These are phyloP conservation scores for Ennomos erosarius DNA, from an alignment of 2,888 invertebrate species.

Conservation along the genomic window DNA sequence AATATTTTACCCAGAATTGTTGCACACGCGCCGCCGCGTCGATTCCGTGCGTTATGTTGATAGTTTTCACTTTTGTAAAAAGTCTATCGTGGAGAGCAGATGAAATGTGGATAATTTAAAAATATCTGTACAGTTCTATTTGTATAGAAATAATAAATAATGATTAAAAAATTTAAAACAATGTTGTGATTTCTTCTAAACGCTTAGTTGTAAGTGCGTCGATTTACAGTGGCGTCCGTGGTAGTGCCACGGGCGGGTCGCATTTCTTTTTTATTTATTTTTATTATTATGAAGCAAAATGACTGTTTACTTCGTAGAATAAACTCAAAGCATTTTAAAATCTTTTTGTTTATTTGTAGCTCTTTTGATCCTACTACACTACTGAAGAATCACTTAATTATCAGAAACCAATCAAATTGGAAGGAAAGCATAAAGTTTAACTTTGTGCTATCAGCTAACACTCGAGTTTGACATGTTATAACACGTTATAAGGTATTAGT, in stretches of 20 bases:
- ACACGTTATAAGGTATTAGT: too few relatives aligned
- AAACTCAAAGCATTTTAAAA: constrained; percentile 74
- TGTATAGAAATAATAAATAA: constrained; percentile 87
- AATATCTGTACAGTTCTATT: constrained; percentile 86
- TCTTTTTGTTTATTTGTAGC: constrained; percentile 69
- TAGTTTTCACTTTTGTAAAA: constrained; percentile 87
- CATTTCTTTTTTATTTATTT: constrained; percentile 77
- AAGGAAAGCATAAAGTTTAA: too few relatives aligned
- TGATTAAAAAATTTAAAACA: constrained; percentile 81
- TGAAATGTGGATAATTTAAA: constrained; percentile 84
- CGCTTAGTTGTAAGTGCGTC: constrained; percentile 69
- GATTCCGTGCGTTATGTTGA: constrained; percentile 81
- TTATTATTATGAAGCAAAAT: constrained; percentile 73
- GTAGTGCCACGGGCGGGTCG: constrained; percentile 51
- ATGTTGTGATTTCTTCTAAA: constrained; percentile 81
- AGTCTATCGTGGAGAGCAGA: constrained; percentile 81
- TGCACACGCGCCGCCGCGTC: constrained; percentile 47
- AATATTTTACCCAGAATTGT: constrained; percentile 37
- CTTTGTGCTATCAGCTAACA: too few relatives aligned
- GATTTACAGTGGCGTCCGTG: constrained; percentile 43
- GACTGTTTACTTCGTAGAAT: constrained; percentile 83
- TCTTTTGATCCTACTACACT: constrained; percentile 36
- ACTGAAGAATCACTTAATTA: too few relatives aligned
- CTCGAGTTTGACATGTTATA: too few relatives aligned
- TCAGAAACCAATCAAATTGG: too few relatives aligned